Evolutionary conservation across 2,888 invertebrate species (phyloP).

Genomic region (Pollenia griseotomentosa): DNA sequence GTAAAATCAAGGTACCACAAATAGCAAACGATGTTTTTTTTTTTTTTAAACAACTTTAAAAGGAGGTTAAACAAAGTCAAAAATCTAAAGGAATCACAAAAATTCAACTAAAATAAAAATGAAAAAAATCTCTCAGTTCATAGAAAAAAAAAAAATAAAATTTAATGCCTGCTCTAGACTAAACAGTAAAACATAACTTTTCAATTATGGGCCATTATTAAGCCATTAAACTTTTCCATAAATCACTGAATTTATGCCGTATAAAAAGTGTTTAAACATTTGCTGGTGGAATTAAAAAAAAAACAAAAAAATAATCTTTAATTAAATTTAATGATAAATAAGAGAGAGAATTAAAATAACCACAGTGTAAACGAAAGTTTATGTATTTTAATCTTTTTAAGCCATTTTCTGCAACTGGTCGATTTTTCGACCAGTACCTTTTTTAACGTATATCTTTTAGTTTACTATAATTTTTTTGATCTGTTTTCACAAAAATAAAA

Average conservation of each 20-base stretch:
- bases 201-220: conserved; percentile 65
- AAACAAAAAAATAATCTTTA: no score
- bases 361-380: no score
- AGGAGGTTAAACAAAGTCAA: conserved; percentile 18
- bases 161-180: background rate
- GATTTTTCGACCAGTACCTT: no score
- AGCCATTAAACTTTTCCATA: conserved; percentile 39
- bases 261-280: conserved; percentile 7
- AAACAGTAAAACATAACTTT: conserved; percentile 59
- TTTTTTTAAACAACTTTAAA: background rate
- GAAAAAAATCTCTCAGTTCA: background rate
- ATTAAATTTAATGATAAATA: no score
- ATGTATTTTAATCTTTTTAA: no score
- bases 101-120: conserved; percentile 41
- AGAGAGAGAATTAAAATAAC: no score
- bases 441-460: no score
- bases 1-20: no score
- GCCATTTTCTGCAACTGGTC: no score
- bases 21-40: no score
- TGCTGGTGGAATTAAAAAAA: background rate
- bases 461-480: no score
- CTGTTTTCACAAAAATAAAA: no score
- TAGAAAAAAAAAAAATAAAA: conserved; percentile 16
- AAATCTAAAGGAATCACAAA: conserved; percentile 20
- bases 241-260: conserved; percentile 9